Evolutionary conservation across 2,797 vertebrate species (phyloP).

Genomic region (Rhincodon typus): DNA sequence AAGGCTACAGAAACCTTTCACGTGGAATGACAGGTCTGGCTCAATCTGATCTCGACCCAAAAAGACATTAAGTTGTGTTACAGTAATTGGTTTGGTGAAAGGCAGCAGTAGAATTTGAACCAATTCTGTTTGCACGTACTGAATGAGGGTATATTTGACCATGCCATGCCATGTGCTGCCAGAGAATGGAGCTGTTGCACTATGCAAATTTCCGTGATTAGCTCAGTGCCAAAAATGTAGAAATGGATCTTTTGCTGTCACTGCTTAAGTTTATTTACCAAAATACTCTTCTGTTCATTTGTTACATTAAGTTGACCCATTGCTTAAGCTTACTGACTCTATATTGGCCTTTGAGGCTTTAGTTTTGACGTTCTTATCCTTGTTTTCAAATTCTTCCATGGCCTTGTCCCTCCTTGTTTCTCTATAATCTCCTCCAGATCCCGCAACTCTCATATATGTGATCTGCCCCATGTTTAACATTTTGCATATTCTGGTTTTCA

Average conservation of each 20-base stretch:
- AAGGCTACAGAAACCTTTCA: neutral
- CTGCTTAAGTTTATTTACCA: neutral
- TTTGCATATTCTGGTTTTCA: neutral
- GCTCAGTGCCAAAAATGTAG: neutral
- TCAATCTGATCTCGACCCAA: neutral
- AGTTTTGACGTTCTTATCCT: neutral
- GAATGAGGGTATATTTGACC: neutral
- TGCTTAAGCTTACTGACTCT: no score
- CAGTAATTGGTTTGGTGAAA: neutral
- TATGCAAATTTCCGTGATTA: constrained; percentile 3
- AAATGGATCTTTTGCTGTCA: no score
- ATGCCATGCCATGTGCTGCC: neutral
- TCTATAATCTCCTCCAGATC: neutral
- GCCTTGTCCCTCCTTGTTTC: neutral
- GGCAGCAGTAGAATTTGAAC: neutral
- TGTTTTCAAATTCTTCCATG: neutral
- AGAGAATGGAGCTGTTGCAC: constrained; percentile 31
- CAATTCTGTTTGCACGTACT: neutral
- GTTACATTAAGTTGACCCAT: neutral
- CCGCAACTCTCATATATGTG: neutral
- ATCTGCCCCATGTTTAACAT: neutral
- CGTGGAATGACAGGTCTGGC: neutral
- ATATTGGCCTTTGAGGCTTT: no score
- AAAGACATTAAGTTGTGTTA: neutral
- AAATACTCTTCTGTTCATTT: neutral